A percentile compares a stretch with the other conserved stretches of the same genome.
Evolutionary conservation across 30 jellyfish, hydroid and myxozoan genomes (phyloP).

Genomic region (Clytia hemisphaerica): DNA sequence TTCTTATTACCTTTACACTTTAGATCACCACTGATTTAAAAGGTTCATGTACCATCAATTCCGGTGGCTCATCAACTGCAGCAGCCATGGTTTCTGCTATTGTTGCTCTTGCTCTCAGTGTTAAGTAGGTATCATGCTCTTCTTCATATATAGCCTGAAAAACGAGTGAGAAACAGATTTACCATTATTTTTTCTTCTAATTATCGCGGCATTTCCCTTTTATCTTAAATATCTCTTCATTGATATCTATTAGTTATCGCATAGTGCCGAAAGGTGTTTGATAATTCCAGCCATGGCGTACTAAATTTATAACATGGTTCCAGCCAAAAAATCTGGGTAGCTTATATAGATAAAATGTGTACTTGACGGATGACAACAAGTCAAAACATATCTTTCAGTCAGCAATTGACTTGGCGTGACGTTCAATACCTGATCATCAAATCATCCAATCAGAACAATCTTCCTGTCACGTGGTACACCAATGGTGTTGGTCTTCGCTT

Average conservation of each 20-base stretch:
- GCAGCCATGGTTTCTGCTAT: not conserved
- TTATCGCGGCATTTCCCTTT: too few relatives aligned
- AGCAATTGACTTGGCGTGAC: not conserved
- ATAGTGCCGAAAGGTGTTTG: too few relatives aligned
- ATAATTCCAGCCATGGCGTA: too few relatives aligned
- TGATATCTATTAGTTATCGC: too few relatives aligned
- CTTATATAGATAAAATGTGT: too few relatives aligned
- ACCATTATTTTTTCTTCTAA: not conserved
- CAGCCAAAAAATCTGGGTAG: too few relatives aligned
- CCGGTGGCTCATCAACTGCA: not conserved
- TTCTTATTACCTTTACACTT: too few relatives aligned
- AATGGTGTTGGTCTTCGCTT: constrained; percentile 13
- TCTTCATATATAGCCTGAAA: not conserved
- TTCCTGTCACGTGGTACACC: not conserved
- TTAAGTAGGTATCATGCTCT: not conserved
- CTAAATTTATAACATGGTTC: too few relatives aligned
- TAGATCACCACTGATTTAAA: not conserved
- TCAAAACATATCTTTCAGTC: too few relatives aligned
- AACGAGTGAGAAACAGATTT: too few relatives aligned
- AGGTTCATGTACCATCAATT: not conserved
- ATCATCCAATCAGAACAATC: constrained; percentile 3
- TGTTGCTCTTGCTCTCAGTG: not conserved
- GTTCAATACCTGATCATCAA: not conserved
- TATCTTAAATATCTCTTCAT: too few relatives aligned
- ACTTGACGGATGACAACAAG: too few relatives aligned